Base-by-base conservation (phyloP, 2,113 vertebrate species). In the Beaufortia kweichowensis region DNA sequence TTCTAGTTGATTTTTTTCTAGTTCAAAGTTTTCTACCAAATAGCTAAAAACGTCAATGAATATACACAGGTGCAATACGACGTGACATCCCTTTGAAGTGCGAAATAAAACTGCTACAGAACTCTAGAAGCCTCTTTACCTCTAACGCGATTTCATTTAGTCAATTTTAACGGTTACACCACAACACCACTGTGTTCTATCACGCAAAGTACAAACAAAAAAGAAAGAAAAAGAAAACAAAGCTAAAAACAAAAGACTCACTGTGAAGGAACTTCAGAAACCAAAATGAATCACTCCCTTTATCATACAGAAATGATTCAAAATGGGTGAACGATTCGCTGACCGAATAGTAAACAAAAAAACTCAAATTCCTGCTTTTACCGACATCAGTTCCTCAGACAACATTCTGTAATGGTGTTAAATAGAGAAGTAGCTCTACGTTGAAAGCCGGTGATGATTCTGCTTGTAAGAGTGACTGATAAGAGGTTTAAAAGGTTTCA, bases 191-290 rank as follows among this genome's bases (percentile, higher is more conserved):
- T 68, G 57, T 69, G 66, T 62, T 63, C 66, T 15, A 63, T 50
- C 41, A 71, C 31, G 35, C 39, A 28, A 48, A 70, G 57, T n/a
- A 77, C 56, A 39, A 68, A 77, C 64, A 2, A 61, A 62, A 77
- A 24, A n/a, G n/a, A n/a, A n/a, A n/a, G n/a, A 9, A 14, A 17
- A 12, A 61, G 23, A 53, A 57, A 46, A 50, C 3, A 46, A 60
- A 12, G 1, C 24, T 48, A 64, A 64, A 79, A 79, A 79, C 24
- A 60, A 48, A 62, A 41, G 15, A 59, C 55, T 57, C 41, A 17
- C n/a, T 65, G 50, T 70, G 76, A 53, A 35, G 65, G 48, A 62
- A 61, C 24, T 46, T 26, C 10, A 2, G 19, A 15, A 24, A n/a
- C 29, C 55, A 70, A 39, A 69, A n/a, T n/a, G 28, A 53, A 39